phyloP scores from a whole-genome alignment of 2,113 vertebrate genomes.

The Myocastor coypus region DNA sequence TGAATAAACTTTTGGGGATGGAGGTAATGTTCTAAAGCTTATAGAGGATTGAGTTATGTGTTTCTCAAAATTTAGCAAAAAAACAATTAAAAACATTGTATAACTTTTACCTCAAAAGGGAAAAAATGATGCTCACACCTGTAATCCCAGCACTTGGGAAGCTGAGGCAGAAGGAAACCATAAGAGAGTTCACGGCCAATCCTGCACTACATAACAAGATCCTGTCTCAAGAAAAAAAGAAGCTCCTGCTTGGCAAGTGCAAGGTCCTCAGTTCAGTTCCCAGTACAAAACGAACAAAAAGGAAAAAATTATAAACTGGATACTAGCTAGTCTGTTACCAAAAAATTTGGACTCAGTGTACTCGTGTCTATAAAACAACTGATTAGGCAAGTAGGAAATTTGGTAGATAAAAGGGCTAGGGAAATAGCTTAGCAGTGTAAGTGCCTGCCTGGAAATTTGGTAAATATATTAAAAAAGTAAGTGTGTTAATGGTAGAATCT shows the following conservation, averaged over 20 bases:
- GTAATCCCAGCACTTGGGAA: background rate
- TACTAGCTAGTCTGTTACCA: slow-evolving; percentile 30
- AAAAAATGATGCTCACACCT: background rate
- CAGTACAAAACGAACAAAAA: too few relatives aligned
- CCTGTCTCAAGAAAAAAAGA: background rate
- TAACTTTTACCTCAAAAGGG: slow-evolving; percentile 39
- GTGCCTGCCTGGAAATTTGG: too few relatives aligned
- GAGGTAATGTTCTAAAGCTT: background rate
- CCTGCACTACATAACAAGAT: background rate
- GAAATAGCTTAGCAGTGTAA: too few relatives aligned
- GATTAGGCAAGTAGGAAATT: slow-evolving; percentile 13
- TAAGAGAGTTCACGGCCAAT: background rate
- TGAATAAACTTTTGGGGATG: slow-evolving; percentile 19
- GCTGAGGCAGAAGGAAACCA: background rate
- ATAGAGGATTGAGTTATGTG: background rate
- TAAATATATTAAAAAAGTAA: background rate
- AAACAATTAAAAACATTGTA: background rate
- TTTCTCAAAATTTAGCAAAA: background rate
- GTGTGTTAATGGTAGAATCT: slow-evolving; percentile 29
- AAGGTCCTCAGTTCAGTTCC: too few relatives aligned
- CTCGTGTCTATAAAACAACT: slow-evolving; percentile 30
- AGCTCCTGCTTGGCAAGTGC: too few relatives aligned
- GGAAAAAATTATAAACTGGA: background rate
- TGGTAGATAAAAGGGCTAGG: too few relatives aligned
- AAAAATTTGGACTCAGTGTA: background rate